Evolutionary conservation across 2,797 vertebrate species (phyloP), one percentile per base, ranked within the genome.

Genomic region (Bovichtus diacanthus): DNA sequence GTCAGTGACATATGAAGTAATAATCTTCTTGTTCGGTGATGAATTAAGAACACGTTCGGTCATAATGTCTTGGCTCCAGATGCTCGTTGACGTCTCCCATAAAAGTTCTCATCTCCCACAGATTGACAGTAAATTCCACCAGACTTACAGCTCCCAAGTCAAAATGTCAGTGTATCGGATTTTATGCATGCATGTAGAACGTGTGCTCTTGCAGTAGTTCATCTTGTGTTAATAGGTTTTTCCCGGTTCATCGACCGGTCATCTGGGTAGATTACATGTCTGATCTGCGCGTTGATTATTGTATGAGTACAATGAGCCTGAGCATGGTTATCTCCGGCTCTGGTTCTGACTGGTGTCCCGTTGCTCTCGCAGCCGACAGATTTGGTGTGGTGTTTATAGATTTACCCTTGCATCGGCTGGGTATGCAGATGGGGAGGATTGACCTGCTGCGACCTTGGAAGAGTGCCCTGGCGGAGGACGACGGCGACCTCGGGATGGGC

Each of bases 371-470:
- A 36, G 72, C 74, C 13, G 47, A 73, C 88, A 85, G 87, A 91
- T 87, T 85, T 91, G 85, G 80, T 76, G 68, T 76, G 71, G 78
- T 74, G 79, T 92, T 89, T 70, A 88, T 87, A 83, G 87, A 88
- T 90, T 88, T 87, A 78, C 61, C 81, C 83, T 83, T 31, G 61
- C 77, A 9, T 76, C 34, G 78, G 78, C 85, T 68, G 86, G 79
- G 39, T 87, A 89, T 92, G 92, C 92, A 94, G 92, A 93, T 92
- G 90, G 87, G 86, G 67, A 80, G 88, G 87, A 89, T 87, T 93
- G 93, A 94, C 94, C 93, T 73, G 56, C 83, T 81, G 80, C 34
- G 90, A 94, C 94, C 93, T 94, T 94, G 94, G 91, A 86, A 77
- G 51, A 84, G 72, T 86, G 89, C 88, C 92, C 88, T 79, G 85